Percentiles rank a stretch among this genome's conserved stretches.
Evolutionary conservation across 2,113 vertebrate genomes (phyloP).

Genomic region (Lagenorhynchus albirostris): DNA sequence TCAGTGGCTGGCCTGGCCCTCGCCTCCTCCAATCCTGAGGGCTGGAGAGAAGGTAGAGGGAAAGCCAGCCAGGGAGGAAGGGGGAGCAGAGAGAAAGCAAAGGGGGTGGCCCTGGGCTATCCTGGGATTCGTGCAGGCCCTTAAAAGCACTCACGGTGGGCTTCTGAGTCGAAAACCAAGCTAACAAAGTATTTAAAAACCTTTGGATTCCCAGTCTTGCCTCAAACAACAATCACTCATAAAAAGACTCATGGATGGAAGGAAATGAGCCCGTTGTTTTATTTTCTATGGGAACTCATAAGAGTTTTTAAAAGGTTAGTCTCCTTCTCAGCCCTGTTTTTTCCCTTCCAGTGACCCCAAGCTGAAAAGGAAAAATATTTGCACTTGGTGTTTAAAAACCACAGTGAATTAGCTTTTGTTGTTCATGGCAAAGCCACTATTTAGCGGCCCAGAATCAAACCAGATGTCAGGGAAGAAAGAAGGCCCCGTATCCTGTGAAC

Average conservation of each 20-base stretch:
- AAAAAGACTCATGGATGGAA: slow-evolving; percentile 72
- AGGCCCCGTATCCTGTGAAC: slow-evolving; percentile 66
- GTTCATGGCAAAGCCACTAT: slow-evolving; percentile 83
- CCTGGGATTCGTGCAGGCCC: slow-evolving; percentile 10
- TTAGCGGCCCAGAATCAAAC: slow-evolving; percentile 84
- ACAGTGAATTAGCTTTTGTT: slow-evolving; percentile 85
- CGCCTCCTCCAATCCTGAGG: background rate
- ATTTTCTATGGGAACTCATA: slow-evolving; percentile 84
- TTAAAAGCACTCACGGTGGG: slow-evolving; percentile 52
- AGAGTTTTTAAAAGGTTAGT: slow-evolving; percentile 81
- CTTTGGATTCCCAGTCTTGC: slow-evolving; percentile 52
- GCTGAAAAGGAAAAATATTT: slow-evolving; percentile 84
- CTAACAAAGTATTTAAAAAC: slow-evolving; percentile 52
- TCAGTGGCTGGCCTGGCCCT: slow-evolving; percentile 46
- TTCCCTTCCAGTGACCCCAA: slow-evolving; percentile 83
- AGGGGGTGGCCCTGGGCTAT: slow-evolving; percentile 47
- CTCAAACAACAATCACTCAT: slow-evolving; percentile 53
- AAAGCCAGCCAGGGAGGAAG: background rate
- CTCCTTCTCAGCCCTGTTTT: slow-evolving; percentile 77
- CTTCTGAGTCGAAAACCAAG: slow-evolving; percentile 46
- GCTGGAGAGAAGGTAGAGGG: background rate
- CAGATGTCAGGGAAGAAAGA: slow-evolving; percentile 80
- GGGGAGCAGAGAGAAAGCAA: background rate
- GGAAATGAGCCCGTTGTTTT: slow-evolving; percentile 79
- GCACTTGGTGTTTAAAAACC: slow-evolving; percentile 82